Evolutionary conservation across 2,888 invertebrate species (phyloP), one percentile per base, ranked within the genome.

Genomic region (Leptinotarsa haldemani): DNA sequence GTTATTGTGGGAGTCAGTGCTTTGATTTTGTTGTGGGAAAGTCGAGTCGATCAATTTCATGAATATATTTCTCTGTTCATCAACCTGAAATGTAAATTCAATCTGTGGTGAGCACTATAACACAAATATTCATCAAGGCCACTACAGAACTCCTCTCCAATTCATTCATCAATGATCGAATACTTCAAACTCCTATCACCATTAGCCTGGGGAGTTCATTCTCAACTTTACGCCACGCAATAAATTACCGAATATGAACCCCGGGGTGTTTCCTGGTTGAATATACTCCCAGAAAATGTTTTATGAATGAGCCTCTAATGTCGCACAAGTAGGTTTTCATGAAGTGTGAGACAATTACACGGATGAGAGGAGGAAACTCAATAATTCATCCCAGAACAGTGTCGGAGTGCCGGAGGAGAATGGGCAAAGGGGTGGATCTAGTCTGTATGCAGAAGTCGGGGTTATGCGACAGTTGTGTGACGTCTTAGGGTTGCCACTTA

Each of bases 311-410:
- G 68, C 56, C 48, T 53, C 56, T 68, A 68, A 68, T 68, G 68
- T 68, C 68, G 68, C 56, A 68, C 68, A 68, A 68, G 68, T 68
- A 68, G 68, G 68, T 68, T 68, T 68, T 68, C 68, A 68, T 68
- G 68, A 68, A 68, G 68, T 68, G 68, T 68, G 68, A 56, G 68
- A 68, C 68, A 68, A 68, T 68, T 68, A 68, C 68, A 58, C 56
- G 68, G 68, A 68, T 68, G 68, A 46, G 68, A 52, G 56, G 68
- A 68, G 52, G 68, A 16, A 52, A 68, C 68, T 68, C 68, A 68
- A 68, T 68, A 56, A 68, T 68, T 68, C 68, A 68, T 68, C 16
- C 3, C 56, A 20, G 46, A 18, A 58, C 40, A 66, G 18, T 15
- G 52, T 56, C 30, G 56, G 68, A 40, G 5, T 56, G 22, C 46